Evolutionary conservation across 2,888 invertebrate genomes (phyloP), one percentile per base, ranked within the genome.

Genomic region (Acleris literana): DNA sequence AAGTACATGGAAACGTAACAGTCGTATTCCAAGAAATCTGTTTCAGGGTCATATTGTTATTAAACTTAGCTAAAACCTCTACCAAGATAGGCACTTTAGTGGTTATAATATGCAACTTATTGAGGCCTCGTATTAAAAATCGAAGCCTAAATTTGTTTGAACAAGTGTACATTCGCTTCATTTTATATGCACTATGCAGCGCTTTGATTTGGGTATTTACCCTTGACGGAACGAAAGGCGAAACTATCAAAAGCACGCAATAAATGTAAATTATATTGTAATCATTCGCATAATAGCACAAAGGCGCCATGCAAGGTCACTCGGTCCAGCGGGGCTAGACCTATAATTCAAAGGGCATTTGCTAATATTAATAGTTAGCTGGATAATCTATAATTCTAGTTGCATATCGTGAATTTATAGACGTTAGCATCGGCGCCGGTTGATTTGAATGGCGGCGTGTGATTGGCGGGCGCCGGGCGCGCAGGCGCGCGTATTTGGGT

Each of bases 391-490:
- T 83, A 83, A 86, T 85, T 87, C 84, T 82, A 78, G 77, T 79
- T 80, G 71, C 79, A 81, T 81, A 80, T 81, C 74, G 67, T 80
- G 80, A 81, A 87, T 88, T 86, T 87, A 87, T 85, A 82, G 81
- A 76, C 74, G 76, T 75, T 74, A 76, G 80, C 46, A 46, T 79
- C 82, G 90, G 90, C 90, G 91, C 90, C 91, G 82, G 83, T 78
- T 77, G 86, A 85, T 88, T 86, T 84, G 86, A 88, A 88, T 85
- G 84, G 85, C 82, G 84, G 77, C 75, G 70, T 83, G 78, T 87
- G 88, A 89, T 90, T 89, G 90, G 90, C 86, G 82, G 85, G 82
- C 83, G 86, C 87, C 87, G 84, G 86, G 80, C 83, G 87, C 89
- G 77, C 85, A 83, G 87, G 86, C 85, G 72, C 74, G 75, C 77